These are phyloP conservation scores for Lethenteron reissneri DNA, from an alignment of 2,113 vertebrate genomes.

Conservation along the genomic window DNA sequence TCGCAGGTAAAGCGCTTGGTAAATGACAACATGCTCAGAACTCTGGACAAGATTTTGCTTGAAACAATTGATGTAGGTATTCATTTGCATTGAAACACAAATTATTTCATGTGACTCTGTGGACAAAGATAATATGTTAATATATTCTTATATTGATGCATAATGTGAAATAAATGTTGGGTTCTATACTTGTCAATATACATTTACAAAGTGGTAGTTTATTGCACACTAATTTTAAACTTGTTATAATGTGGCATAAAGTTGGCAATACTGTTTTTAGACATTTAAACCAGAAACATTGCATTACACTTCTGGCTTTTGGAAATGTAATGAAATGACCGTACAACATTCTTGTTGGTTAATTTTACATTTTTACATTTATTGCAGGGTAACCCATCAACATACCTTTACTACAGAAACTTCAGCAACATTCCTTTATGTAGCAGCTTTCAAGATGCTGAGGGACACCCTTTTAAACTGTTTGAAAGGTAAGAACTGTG, in stretches of 20 bases:
- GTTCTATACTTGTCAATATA: no score
- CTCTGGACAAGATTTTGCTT: not conserved
- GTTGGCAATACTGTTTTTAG: no score
- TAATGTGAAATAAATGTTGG: no score
- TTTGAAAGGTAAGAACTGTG: no score
- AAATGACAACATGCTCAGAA: not conserved
- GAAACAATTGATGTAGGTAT: conserved; percentile 1
- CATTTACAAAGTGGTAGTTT: no score
- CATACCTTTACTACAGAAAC: conserved; percentile 46
- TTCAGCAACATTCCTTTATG: conserved; percentile 78
- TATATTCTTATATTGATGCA: no score
- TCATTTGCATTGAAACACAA: no score
- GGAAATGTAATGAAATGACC: no score
- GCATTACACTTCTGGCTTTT: not conserved
- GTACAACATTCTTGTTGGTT: not conserved
- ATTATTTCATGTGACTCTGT: no score
- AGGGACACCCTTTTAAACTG: conserved; percentile 40
- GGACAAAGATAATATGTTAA: no score
- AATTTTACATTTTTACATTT: conserved; percentile 11
- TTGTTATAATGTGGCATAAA: no score
- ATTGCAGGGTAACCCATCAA: conserved; percentile 31
- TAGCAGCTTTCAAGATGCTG: conserved; percentile 90
- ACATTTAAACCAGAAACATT: not conserved
- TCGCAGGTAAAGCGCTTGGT: conserved; percentile 1
- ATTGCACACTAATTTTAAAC: no score